Evolutionary conservation across 2,888 invertebrate species (phyloP).

Genomic region (Phymatocera aterrima): DNA sequence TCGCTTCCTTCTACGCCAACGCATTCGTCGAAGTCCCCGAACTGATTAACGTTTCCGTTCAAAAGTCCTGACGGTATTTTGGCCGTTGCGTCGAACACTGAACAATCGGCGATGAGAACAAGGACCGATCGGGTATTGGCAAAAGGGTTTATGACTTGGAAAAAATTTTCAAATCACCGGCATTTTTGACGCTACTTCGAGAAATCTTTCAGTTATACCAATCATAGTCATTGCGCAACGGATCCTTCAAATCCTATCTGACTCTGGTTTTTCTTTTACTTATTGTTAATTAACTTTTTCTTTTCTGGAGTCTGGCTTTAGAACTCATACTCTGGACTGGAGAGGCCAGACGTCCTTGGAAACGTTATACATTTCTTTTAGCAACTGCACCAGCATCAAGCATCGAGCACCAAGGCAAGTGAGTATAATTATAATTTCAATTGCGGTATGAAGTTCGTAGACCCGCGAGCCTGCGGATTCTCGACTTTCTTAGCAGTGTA

Average conservation of each 20-base stretch:
- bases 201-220: too few relatives aligned
- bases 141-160: background rate
- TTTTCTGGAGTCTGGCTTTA: background rate
- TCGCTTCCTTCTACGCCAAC: slow-evolving; percentile 73
- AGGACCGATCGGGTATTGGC: background rate
- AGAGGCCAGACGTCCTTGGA: background rate
- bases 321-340: too few relatives aligned
- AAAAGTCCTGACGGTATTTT: slow-evolving; percentile 83
- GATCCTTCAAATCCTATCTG: too few relatives aligned
- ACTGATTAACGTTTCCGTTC: slow-evolving; percentile 83
- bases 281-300: background rate
- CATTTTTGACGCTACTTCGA: too few relatives aligned
- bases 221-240: too few relatives aligned
- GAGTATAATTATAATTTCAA: background rate
- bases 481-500: background rate
- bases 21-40: slow-evolving; percentile 84
- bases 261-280: background rate
- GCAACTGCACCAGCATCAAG: too few relatives aligned
- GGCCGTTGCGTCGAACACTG: slow-evolving; percentile 86
- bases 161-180: too few relatives aligned
- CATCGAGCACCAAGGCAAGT: too few relatives aligned
- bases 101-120: slow-evolving; percentile 49
- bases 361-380: background rate
- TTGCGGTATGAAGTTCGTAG: background rate
- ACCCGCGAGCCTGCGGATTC: background rate